These are phyloP conservation scores for Rutpela maculata DNA, from an alignment of 2,888 invertebrate species.

Conservation along the genomic window DNA sequence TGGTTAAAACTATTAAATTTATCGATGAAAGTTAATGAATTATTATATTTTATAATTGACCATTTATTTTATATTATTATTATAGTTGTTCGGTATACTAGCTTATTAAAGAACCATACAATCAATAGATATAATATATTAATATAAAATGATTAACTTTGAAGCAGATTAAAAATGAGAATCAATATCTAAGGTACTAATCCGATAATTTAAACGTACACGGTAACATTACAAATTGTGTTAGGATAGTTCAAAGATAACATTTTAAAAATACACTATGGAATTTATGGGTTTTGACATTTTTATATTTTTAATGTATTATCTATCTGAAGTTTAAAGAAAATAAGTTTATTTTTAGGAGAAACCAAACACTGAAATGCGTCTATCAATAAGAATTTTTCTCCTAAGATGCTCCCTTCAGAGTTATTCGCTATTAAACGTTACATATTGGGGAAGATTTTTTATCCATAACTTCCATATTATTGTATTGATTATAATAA, in stretches of 20 bases:
- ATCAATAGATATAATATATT: neutral
- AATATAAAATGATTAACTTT: neutral
- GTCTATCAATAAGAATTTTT: too few relatives aligned
- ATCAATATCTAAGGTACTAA: neutral
- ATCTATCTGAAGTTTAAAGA: too few relatives aligned
- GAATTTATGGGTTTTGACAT: neutral
- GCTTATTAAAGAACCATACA: neutral
- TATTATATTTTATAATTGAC: constrained; percentile 5
- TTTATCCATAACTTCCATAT: too few relatives aligned
- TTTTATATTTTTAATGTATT: too few relatives aligned
- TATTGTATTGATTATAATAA: too few relatives aligned
- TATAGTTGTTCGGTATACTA: neutral
- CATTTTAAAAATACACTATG: neutral
- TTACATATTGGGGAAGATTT: too few relatives aligned
- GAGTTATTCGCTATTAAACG: too few relatives aligned
- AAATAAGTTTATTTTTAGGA: too few relatives aligned
- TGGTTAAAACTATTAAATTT: neutral
- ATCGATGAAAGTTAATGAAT: constrained; percentile 6
- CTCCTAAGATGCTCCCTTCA: too few relatives aligned
- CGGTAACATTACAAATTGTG: neutral
- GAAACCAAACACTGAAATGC: too few relatives aligned
- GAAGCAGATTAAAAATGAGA: neutral
- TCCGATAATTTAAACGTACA: too few relatives aligned
- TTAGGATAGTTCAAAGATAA: neutral
- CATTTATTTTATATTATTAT: constrained; percentile 7